Conservation (phyloP, 2,888 invertebrate genomes). For the Nomada hirtipes region DNA sequence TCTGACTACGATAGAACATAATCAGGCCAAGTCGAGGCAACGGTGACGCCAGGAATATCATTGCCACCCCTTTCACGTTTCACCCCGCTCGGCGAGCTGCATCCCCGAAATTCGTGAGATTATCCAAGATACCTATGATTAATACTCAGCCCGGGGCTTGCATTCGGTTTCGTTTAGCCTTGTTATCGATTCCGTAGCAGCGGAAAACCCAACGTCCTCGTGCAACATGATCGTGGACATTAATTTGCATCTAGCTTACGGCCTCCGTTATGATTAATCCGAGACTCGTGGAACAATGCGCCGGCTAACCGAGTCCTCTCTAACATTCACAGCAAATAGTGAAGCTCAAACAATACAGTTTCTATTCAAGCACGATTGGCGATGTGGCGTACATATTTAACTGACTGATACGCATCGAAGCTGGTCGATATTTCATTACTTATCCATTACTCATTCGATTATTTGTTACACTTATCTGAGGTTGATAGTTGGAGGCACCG, state of each 20-base stretch:
- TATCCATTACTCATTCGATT: neutral
- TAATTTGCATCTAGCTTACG: slow-evolving; percentile 41
- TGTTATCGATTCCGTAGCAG: slow-evolving; percentile 62
- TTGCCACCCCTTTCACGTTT: neutral
- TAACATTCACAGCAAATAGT: slow-evolving; percentile 38
- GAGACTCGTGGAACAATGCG: slow-evolving; percentile 18
- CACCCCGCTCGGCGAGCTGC: neutral
- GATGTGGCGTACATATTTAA: slow-evolving; percentile 37
- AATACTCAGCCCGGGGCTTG: slow-evolving; percentile 59
- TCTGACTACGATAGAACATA: slow-evolving; percentile 54
- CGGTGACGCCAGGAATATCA: slow-evolving; percentile 63
- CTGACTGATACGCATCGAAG: neutral
- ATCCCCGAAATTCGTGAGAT: slow-evolving; percentile 64
- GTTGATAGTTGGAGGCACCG: neutral
- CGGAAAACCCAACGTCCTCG: slow-evolving; percentile 31
- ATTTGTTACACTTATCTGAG: neutral
- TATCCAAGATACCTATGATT: slow-evolving; percentile 70
- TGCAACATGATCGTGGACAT: slow-evolving; percentile 46
- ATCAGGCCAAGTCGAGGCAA: slow-evolving; percentile 60
- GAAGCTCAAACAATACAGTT: slow-evolving; percentile 24
- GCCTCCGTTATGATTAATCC: slow-evolving; percentile 54
- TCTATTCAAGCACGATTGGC: slow-evolving; percentile 10
- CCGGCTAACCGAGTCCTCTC: slow-evolving; percentile 7
- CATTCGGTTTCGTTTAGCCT: slow-evolving; percentile 65
- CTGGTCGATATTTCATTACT: neutral